These are phyloP conservation scores for Oegoconia quadripuncta DNA, from an alignment of 2,888 invertebrate genomes.

Conservation along the genomic window DNA sequence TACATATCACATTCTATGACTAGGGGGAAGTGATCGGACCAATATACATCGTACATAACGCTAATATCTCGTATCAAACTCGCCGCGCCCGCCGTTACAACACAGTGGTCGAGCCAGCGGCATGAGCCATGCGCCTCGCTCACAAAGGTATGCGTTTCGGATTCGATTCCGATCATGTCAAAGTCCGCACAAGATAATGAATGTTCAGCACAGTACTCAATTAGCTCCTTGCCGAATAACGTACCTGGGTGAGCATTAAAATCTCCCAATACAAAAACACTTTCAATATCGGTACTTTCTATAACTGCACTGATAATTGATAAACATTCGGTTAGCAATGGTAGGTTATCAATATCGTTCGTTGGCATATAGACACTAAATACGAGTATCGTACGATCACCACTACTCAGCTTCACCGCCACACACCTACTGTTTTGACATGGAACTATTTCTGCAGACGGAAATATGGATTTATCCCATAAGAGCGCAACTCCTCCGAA, in stretches of 20 bases:
- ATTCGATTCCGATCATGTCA: background rate
- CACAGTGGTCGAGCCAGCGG: background rate
- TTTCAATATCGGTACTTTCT: background rate
- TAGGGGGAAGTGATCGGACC: conserved; percentile 4
- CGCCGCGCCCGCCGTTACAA: background rate
- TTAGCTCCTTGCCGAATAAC: background rate
- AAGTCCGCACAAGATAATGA: background rate
- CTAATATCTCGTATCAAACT: background rate
- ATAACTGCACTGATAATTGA: background rate
- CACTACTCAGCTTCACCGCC: background rate
- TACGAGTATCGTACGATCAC: background rate
- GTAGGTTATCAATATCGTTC: background rate
- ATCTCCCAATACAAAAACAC: too few species aligned
- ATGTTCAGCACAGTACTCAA: background rate
- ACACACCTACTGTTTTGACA: background rate
- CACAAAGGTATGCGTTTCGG: background rate
- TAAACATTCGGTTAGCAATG: background rate
- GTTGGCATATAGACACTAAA: background rate
- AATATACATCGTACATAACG: background rate
- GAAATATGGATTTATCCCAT: too few species aligned
- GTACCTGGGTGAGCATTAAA: background rate
- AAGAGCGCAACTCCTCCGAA: background rate
- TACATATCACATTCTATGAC: background rate
- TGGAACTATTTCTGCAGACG: background rate
- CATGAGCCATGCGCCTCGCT: background rate